phyloP scores from a whole-genome alignment of 2,888 invertebrate genomes.

The Steinernema scapterisci region DNA sequence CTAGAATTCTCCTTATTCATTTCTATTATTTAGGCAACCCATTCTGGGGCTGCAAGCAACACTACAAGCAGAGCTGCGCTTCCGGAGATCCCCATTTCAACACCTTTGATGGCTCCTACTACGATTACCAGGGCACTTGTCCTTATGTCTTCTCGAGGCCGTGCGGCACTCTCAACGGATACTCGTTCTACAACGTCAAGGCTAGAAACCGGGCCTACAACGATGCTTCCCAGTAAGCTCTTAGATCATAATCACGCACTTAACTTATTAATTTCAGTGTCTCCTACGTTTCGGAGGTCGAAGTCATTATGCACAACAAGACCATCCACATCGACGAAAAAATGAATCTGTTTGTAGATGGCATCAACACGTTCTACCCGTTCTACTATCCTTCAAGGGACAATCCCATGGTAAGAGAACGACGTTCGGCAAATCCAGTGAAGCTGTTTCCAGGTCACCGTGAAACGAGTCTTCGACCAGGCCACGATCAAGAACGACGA shows the following conservation, averaged over 20 bases:
- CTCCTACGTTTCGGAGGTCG: slow-evolving; percentile 49
- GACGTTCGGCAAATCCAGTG: not conserved
- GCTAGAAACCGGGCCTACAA: slow-evolving; percentile 46
- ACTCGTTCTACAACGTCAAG: slow-evolving; percentile 46
- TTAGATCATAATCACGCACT: slow-evolving; percentile 11
- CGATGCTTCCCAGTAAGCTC: not conserved
- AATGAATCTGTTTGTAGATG: slow-evolving; percentile 47
- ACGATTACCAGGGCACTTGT: slow-evolving; percentile 64
- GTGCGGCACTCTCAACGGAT: slow-evolving; percentile 42
- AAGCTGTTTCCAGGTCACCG: slow-evolving; percentile 30
- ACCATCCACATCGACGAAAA: slow-evolving; percentile 49
- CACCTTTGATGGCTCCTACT: slow-evolving; percentile 66
- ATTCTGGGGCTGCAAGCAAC: slow-evolving; percentile 12
- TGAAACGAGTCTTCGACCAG: slow-evolving; percentile 6
- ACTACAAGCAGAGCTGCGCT: slow-evolving; percentile 42
- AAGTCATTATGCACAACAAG: slow-evolving; percentile 51
- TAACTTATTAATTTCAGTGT: slow-evolving; percentile 48
- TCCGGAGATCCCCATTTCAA: slow-evolving; percentile 67
- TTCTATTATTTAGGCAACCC: slow-evolving; percentile 32
- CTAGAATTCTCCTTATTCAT: not conserved
- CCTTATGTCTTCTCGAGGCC: slow-evolving; percentile 63
- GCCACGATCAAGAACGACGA: slow-evolving; percentile 43
- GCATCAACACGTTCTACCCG: slow-evolving; percentile 39
- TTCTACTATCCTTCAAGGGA: slow-evolving; percentile 52
- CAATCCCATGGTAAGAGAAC: slow-evolving; percentile 9